A percentile compares a stretch with the other conserved stretches of the same genome.
Evolutionary conservation across 2,113 vertebrate species (phyloP).

Genomic region (Ramphastos sulfuratus): DNA sequence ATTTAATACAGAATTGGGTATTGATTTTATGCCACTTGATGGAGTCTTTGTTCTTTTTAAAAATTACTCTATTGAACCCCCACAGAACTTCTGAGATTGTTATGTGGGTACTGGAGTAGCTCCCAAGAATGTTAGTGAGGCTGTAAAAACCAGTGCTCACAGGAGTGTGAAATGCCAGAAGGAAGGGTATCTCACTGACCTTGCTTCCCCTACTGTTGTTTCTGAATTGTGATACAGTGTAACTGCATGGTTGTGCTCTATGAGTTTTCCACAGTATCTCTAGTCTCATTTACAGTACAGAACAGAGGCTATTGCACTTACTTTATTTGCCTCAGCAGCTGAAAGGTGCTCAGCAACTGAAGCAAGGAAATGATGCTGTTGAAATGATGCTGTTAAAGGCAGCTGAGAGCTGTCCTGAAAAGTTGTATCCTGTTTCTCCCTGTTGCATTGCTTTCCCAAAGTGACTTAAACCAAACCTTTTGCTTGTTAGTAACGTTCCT

Average conservation of each 20-base stretch:
- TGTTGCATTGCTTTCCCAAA: not conserved
- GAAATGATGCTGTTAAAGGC: accelerated
- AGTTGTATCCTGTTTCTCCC: not conserved
- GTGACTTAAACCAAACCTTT: not conserved
- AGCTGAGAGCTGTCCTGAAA: not conserved
- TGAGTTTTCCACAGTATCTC: not conserved
- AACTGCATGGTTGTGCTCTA: not conserved
- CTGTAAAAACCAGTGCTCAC: not conserved
- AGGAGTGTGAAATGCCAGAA: not conserved
- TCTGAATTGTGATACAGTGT: not conserved
- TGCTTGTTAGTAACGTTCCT: not conserved
- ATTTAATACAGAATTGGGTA: not conserved
- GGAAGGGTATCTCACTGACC: not conserved
- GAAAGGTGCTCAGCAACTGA: not conserved
- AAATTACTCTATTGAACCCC: not conserved
- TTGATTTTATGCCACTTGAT: not conserved
- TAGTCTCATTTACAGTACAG: not conserved
- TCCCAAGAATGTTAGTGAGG: not conserved
- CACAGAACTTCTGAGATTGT: not conserved
- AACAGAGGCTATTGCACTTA: not conserved
- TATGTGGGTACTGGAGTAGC: not conserved
- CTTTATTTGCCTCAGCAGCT: not conserved
- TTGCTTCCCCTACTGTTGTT: not conserved
- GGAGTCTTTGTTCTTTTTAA: not conserved
- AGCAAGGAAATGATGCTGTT: not conserved